These are phyloP conservation scores for Ormyrus nitidulus DNA, from an alignment of 2,888 invertebrate genomes.

Conservation along the genomic window DNA sequence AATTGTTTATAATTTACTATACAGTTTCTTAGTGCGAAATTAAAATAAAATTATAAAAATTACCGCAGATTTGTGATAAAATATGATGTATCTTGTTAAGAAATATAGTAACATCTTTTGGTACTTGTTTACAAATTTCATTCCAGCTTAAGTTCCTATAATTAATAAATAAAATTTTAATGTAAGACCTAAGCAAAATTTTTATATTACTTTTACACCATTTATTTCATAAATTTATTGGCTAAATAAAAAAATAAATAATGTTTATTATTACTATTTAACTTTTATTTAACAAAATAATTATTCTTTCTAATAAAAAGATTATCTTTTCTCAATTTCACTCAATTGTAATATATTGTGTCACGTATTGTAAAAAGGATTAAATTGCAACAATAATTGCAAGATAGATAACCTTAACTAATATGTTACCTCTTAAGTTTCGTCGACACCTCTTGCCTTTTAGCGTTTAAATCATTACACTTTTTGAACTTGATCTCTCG, in stretches of 20 bases:
- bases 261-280: neutral
- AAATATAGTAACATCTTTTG: conserved; percentile 70
- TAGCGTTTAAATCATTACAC: conserved; percentile 71
- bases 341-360: too few species aligned
- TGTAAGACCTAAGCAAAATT: conserved; percentile 16
- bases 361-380: too few species aligned
- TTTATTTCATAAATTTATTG: too few species aligned
- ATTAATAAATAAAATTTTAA: conserved; percentile 55
- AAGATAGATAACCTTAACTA: conserved; percentile 38
- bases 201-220: neutral
- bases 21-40: neutral
- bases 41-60: conserved; percentile 39
- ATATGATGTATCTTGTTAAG: conserved; percentile 73
- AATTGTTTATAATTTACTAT: conserved; percentile 28
- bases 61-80: conserved; percentile 66
- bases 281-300: neutral
- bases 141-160: conserved; percentile 77
- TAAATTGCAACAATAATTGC: conserved; percentile 3
- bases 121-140: conserved; percentile 76
- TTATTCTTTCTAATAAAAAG: conserved; percentile 9
- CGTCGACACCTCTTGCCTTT: conserved; percentile 73
- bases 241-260: conserved; percentile 13
- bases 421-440: conserved; percentile 72
- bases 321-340: too few species aligned
- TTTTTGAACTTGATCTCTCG: conserved; percentile 66